Conservation (phyloP, 2,113 vertebrate genomes). For the Mugil cephalus region DNA sequence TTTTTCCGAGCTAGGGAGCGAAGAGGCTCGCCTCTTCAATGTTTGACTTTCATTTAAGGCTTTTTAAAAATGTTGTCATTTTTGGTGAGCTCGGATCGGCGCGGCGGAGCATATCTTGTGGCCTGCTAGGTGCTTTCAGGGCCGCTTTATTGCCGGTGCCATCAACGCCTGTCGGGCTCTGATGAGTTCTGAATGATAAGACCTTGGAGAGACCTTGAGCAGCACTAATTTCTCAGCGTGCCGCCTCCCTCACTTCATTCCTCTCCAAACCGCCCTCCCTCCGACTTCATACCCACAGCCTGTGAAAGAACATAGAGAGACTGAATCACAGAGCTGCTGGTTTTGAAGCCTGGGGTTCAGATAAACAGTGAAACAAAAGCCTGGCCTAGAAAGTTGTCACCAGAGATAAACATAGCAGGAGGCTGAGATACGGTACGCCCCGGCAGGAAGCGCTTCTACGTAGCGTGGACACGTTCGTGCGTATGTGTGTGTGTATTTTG, state of each 20-base stretch:
- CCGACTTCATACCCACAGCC: constrained; percentile 51
- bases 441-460: constrained; percentile 42
- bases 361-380: constrained; percentile 79
- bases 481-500: constrained; percentile 37
- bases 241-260: constrained; percentile 43
- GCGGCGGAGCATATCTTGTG: background rate
- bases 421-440: constrained; percentile 57
- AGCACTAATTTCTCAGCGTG: constrained; percentile 18
- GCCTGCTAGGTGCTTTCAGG: constrained; percentile 14
- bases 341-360: constrained; percentile 64
- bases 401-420: constrained; percentile 72
- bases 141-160: constrained; percentile 2
- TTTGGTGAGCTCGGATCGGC: too few relatives aligned
- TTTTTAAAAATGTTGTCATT: too few relatives aligned
- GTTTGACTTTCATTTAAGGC: too few relatives aligned
- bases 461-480: constrained; percentile 1
- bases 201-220: constrained; percentile 60
- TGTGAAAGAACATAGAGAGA: constrained; percentile 63
- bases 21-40: too few relatives aligned
- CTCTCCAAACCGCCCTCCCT: constrained; percentile 36
- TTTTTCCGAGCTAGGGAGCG: too few relatives aligned
- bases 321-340: constrained; percentile 64
- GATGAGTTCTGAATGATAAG: constrained; percentile 50
- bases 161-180: constrained; percentile 18
- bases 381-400: constrained; percentile 74